Evolutionary conservation across 2,113 vertebrate species (phyloP).

Genomic region (Hyperopisus bebe): DNA sequence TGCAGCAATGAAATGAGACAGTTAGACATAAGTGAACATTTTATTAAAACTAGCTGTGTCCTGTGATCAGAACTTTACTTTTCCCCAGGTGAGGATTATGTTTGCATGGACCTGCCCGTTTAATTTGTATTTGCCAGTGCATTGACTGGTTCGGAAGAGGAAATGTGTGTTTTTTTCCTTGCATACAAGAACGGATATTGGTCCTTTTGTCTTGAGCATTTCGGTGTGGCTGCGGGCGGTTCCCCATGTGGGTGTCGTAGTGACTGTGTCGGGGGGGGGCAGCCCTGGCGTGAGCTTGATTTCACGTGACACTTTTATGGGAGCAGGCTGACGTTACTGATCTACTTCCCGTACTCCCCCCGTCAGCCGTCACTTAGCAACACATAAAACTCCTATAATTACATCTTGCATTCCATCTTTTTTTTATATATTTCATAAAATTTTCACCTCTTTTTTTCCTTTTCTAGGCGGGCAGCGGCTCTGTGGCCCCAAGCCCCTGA

Average conservation of each 20-base stretch:
- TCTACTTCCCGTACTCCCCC: constrained; percentile 57
- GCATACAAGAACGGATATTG: not conserved
- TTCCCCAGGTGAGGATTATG: not conserved
- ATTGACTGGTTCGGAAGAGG: not conserved
- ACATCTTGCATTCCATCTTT: constrained; percentile 59
- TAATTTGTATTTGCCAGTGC: not conserved
- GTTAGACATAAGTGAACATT: not conserved
- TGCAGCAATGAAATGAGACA: not conserved
- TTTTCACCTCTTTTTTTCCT: constrained; percentile 63
- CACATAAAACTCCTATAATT: constrained; percentile 66
- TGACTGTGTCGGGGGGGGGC: constrained; percentile 28
- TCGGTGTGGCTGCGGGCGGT: not conserved
- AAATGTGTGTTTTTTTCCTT: not conserved
- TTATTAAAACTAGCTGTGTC: not conserved
- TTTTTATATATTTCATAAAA: constrained; percentile 62
- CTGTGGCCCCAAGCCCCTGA: not conserved
- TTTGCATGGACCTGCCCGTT: not conserved
- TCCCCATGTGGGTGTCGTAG: not conserved
- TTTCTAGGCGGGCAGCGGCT: constrained; percentile 53
- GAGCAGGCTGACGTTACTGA: constrained; percentile 53
- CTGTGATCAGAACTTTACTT: not conserved
- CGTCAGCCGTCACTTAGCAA: constrained; percentile 64
- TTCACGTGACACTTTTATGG: constrained; percentile 66
- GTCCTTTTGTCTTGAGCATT: not conserved
- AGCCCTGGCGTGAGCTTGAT: constrained; percentile 55